Evolutionary conservation across 2,888 invertebrate species (phyloP).

Genomic region (Hemithea aestivaria): DNA sequence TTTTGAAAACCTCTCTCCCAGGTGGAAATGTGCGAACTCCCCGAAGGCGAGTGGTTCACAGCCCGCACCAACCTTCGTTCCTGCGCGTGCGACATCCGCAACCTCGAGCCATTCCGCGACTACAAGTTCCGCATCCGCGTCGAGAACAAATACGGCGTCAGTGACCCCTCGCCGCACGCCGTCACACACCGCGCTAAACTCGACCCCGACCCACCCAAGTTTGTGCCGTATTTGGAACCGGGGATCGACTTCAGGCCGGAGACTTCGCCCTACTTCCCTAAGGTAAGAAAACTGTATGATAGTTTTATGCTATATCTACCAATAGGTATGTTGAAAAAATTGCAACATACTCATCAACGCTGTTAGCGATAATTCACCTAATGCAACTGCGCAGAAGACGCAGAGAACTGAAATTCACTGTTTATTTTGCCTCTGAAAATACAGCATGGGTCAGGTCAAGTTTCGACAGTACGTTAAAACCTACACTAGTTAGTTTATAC

Average conservation of each 20-base stretch:
- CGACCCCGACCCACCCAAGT: constrained; percentile 88
- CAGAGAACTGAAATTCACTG: too few species aligned
- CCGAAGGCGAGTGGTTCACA: constrained; percentile 95
- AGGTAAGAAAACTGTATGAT: constrained; percentile 50
- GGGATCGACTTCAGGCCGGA: constrained; percentile 91
- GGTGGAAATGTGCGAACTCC: constrained; percentile 94
- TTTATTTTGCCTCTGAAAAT: too few species aligned
- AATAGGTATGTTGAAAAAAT: too few species aligned
- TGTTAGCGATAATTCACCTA: too few species aligned
- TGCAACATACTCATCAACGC: too few species aligned
- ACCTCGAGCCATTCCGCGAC: constrained; percentile 94
- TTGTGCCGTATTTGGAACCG: constrained; percentile 88
- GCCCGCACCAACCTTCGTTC: constrained; percentile 91
- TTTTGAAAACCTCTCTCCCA: constrained; percentile 26
- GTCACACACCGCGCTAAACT: constrained; percentile 88
- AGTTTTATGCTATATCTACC: too few species aligned
- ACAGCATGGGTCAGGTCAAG: too few species aligned
- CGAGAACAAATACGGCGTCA: constrained; percentile 97
- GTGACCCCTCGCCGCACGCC: constrained; percentile 96
- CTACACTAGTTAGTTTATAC: too few species aligned
- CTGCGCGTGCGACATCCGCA: constrained; percentile 92
- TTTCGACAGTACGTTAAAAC: too few species aligned
- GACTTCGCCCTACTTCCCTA: constrained; percentile 92
- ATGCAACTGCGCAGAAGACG: too few species aligned
- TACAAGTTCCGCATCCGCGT: constrained; percentile 97